Conservation (phyloP, 2,113 vertebrate genomes). For the Rana temporaria region DNA sequence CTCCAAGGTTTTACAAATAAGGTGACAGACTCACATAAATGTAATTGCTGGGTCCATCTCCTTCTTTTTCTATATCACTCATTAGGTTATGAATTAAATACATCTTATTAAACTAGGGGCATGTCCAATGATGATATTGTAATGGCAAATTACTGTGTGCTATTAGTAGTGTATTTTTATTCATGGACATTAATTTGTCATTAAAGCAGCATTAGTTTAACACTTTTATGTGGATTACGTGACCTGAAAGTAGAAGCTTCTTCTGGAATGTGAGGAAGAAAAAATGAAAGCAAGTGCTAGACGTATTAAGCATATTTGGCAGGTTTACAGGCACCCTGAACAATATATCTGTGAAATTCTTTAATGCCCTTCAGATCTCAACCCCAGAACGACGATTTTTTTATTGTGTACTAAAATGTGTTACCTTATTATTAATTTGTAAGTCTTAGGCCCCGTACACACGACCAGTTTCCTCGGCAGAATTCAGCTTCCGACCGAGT, state of each 20-base stretch:
- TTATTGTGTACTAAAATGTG: constrained; percentile 14
- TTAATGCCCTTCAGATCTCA: constrained; percentile 22
- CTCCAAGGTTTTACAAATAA: constrained; percentile 90
- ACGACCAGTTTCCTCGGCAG: too few species aligned
- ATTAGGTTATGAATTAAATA: constrained; percentile 92
- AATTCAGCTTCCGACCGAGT: too few species aligned
- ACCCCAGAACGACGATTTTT: constrained; percentile 17
- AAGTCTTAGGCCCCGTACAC: too few species aligned
- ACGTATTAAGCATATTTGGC: constrained; percentile 58
- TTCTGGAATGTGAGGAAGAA: constrained; percentile 66
- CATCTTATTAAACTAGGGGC: constrained; percentile 90
- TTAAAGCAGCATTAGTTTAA: constrained; percentile 87
- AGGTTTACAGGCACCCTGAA: constrained; percentile 26
- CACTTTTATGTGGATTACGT: constrained; percentile 86
- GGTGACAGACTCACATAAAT: constrained; percentile 90
- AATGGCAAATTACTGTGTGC: constrained; percentile 89
- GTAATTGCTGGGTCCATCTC: constrained; percentile 89
- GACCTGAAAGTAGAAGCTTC: constrained; percentile 81
- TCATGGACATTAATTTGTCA: constrained; percentile 91
- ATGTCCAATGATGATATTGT: constrained; percentile 91
- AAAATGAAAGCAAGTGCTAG: constrained; percentile 58
- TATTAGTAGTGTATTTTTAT: constrained; percentile 90
- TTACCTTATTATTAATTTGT: not conserved
- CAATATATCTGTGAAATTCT: constrained; percentile 37
- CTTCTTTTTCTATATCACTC: constrained; percentile 89